A percentile compares a stretch with the other conserved stretches of the same genome.
These are phyloP conservation scores for Bombylius major DNA, from an alignment of 2,888 invertebrate genomes.

Conservation along the genomic window DNA sequence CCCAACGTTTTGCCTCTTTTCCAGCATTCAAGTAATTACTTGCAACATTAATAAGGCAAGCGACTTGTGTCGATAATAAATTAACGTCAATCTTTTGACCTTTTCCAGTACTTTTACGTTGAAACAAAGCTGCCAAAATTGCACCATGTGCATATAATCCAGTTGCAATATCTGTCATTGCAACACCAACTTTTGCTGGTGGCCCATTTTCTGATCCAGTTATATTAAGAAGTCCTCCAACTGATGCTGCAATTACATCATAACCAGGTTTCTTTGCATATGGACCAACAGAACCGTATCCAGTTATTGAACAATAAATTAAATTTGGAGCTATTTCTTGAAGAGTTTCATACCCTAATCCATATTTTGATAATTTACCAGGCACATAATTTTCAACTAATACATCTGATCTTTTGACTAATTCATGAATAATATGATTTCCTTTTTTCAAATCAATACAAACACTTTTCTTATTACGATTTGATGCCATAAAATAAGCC, in stretches of 20 bases:
- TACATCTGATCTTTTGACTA: constrained; percentile 70
- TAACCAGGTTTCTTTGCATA: constrained; percentile 83
- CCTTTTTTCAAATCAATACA: constrained; percentile 69
- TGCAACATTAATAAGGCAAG: constrained; percentile 77
- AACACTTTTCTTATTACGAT: constrained; percentile 89
- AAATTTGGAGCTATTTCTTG: constrained; percentile 58
- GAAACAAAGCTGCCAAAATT: constrained; percentile 77
- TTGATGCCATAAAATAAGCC: constrained; percentile 75
- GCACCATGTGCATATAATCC: constrained; percentile 92
- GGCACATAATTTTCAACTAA: constrained; percentile 90
- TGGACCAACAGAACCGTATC: constrained; percentile 80
- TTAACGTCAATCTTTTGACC: constrained; percentile 93
- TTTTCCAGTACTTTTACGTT: constrained; percentile 58
- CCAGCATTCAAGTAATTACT: constrained; percentile 82
- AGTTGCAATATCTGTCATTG: constrained; percentile 87
- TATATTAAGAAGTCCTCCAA: constrained; percentile 79
- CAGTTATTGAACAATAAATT: constrained; percentile 88
- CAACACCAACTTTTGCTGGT: constrained; percentile 86
- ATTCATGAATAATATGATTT: constrained; percentile 56
- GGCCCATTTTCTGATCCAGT: constrained; percentile 76
- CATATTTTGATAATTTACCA: constrained; percentile 64
- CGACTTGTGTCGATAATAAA: constrained; percentile 83
- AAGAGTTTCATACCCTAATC: constrained; percentile 68
- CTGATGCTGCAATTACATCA: constrained; percentile 88
- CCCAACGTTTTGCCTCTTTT: constrained; percentile 64